A percentile compares a stretch with the other conserved stretches of the same genome.
Evolutionary conservation across 2,888 invertebrate genomes (phyloP).

Genomic region (Harmothoe impar): DNA sequence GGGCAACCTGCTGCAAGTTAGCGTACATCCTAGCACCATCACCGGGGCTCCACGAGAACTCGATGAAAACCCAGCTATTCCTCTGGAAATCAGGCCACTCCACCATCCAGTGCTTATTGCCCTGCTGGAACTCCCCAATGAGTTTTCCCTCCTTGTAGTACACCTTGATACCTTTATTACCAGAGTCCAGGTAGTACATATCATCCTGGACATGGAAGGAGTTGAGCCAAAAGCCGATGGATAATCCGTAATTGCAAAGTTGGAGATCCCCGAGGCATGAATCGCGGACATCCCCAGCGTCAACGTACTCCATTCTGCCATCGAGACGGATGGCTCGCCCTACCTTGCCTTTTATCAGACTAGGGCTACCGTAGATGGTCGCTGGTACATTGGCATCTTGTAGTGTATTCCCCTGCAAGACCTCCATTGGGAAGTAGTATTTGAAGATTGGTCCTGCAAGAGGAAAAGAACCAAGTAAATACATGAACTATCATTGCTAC

Average conservation of each 20-base stretch:
- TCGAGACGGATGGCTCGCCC: slow-evolving; percentile 73
- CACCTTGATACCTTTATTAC: slow-evolving; percentile 75
- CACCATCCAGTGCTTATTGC: slow-evolving; percentile 71
- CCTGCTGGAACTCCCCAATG: slow-evolving; percentile 73
- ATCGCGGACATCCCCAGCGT: slow-evolving; percentile 74
- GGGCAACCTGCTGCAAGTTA: slow-evolving; percentile 73
- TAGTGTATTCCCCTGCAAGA: slow-evolving; percentile 71
- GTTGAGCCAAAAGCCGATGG: slow-evolving; percentile 77
- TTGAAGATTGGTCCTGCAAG: slow-evolving; percentile 79
- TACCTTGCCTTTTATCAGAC: slow-evolving; percentile 74
- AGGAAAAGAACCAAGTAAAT: background rate
- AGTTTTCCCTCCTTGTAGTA: slow-evolving; percentile 73
- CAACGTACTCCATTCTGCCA: slow-evolving; percentile 76
- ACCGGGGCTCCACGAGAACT: slow-evolving; percentile 77
- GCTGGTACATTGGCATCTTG: slow-evolving; percentile 70
- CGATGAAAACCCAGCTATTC: slow-evolving; percentile 80
- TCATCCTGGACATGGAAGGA: slow-evolving; percentile 73
- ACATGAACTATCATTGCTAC: no score
- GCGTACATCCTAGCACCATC: slow-evolving; percentile 77
- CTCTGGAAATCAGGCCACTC: slow-evolving; percentile 70
- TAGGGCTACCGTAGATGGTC: slow-evolving; percentile 71
- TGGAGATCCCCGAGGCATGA: slow-evolving; percentile 78
- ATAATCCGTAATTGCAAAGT: slow-evolving; percentile 78
- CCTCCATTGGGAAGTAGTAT: slow-evolving; percentile 77
- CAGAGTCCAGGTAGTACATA: slow-evolving; percentile 74